phyloP scores from a whole-genome alignment of 2,888 invertebrate species.

The Clostera curtula region DNA sequence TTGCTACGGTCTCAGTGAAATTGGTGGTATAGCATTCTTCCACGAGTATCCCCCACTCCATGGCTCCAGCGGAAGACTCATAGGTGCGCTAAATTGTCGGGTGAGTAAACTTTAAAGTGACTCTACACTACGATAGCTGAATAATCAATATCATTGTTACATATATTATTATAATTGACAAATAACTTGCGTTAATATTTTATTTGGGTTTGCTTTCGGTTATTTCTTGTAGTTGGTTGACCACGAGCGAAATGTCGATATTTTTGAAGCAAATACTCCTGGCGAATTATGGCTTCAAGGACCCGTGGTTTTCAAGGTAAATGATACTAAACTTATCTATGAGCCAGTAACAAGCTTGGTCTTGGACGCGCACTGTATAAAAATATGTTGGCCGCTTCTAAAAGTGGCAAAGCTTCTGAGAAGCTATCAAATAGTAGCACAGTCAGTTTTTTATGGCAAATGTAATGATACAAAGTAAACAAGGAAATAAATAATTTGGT shows the following conservation, averaged over 20 bases:
- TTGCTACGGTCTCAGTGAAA: constrained; percentile 42
- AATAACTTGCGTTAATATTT: too few species aligned
- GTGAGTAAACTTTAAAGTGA: constrained; percentile 28
- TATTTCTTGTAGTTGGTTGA: too few species aligned
- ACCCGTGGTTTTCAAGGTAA: constrained; percentile 42
- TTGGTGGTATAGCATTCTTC: constrained; percentile 24
- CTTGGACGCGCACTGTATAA: background rate
- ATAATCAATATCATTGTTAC: too few species aligned
- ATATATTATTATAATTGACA: too few species aligned
- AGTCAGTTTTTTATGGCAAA: too few species aligned
- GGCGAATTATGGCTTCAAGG: constrained; percentile 65
- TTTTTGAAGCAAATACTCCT: constrained; percentile 42
- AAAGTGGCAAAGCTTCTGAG: too few species aligned
- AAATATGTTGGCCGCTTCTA: background rate
- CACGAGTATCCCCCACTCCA: constrained; percentile 10
- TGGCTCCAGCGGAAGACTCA: constrained; percentile 29
- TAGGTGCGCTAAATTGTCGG: constrained; percentile 28
- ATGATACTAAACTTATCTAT: background rate
- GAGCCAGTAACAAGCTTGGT: background rate
- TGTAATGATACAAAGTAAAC: too few species aligned
- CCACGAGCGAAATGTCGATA: too few species aligned
- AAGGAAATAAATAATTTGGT: too few species aligned
- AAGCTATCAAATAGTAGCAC: too few species aligned
- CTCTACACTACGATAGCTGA: too few species aligned
- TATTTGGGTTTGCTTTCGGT: too few species aligned